These are phyloP conservation scores for Polyommatus icarus DNA, from an alignment of 2,888 invertebrate genomes.

Conservation along the genomic window DNA sequence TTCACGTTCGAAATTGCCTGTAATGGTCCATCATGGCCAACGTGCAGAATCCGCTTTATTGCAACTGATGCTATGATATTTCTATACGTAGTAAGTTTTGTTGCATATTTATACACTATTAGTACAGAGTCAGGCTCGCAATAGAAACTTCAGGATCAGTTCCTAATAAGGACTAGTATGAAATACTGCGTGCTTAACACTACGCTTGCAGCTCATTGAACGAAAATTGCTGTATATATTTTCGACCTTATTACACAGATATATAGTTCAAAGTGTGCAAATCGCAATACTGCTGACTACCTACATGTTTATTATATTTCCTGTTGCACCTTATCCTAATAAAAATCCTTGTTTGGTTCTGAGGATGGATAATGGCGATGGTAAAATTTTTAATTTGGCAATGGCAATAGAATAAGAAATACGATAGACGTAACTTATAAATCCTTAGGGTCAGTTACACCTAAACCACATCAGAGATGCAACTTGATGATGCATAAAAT, in stretches of 20 bases:
- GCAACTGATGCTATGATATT: background rate
- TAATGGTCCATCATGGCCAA: too few relatives aligned
- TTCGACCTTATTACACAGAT: background rate
- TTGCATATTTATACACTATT: constrained; percentile 34
- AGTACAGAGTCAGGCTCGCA: constrained; percentile 35
- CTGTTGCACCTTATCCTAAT: background rate
- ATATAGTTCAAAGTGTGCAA: background rate
- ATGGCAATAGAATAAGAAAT: too few relatives aligned
- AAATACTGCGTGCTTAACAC: constrained; percentile 44
- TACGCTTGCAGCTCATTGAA: background rate
- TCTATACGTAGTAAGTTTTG: background rate
- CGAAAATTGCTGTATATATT: background rate
- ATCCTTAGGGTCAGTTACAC: too few relatives aligned
- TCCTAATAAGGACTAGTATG: constrained; percentile 53
- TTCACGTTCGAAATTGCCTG: too few relatives aligned
- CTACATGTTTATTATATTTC: background rate
- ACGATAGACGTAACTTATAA: too few relatives aligned
- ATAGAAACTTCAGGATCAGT: constrained; percentile 52
- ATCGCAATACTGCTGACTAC: background rate
- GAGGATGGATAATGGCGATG: background rate
- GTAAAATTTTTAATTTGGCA: background rate
- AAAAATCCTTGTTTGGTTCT: background rate
- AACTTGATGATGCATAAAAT: too few relatives aligned
- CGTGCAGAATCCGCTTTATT: too few relatives aligned
- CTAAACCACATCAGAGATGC: too few relatives aligned